Base-by-base conservation (phyloP, 2,113 vertebrate species). In the Thamnophis sirtalis region DNA sequence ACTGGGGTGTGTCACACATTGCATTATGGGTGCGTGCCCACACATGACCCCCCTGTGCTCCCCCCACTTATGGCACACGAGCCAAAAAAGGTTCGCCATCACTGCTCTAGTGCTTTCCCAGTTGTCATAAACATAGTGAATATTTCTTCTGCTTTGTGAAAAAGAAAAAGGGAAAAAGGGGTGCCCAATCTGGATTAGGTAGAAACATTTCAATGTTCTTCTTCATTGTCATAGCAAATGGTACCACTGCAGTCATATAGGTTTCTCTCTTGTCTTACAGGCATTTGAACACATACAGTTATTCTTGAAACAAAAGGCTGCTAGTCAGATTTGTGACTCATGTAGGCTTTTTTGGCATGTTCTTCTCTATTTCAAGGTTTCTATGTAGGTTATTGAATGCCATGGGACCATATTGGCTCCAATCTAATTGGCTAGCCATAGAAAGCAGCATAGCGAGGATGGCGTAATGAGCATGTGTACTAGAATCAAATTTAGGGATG, bases 131-230 rank as follows among this genome's bases (percentile, higher is more conserved):
- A 87, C 43, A 55, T 2, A 88, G 13, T 7, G 84, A 92, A 87
- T 54, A 2, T n/a, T 93, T 91, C 93, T 0, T 0, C 13, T 51
- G 0, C 8, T 43, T 87, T 73, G 60, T 55, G 53, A n/a, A 33
- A 10, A 86, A 38, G 17, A n/a, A 1, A 4, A n/a, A 0, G 73
- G 60, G 4, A 3, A 19, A 88, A 56, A 3, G 9, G 4, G 1
- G 58, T 58, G 26, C 8, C 5, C 13, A 84, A 53, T 10, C 58
- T 11, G 56, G 56, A 56, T 2, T 22, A 43, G 43, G 43, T 3
- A 87, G 1, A 26, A 1, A 89, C 9, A 89, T 0, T 93, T 3
- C 55, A 26, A 22, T n/a, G 6, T 1, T 3, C 9, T 3, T 13
- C 68, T 1, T 17, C 33, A 43, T 3, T 21, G 50, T 38, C 19